Base-by-base conservation (phyloP, 30 jellyfish, hydroid and myxozoan species). In the Haliclystus octoradiatus region DNA sequence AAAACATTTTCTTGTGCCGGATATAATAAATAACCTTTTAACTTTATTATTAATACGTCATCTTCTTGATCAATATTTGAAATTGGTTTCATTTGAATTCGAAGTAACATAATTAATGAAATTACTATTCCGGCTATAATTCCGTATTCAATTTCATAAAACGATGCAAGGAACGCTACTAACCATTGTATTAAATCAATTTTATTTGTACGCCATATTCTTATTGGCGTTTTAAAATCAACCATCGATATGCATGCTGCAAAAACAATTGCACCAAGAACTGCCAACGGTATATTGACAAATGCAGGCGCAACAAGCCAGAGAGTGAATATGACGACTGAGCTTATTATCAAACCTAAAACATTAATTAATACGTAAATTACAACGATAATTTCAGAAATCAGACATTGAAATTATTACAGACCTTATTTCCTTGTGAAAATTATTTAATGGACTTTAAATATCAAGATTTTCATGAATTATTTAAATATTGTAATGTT, bases 1-100 rank as follows among this genome's bases (percentile, higher is more conserved):
- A 74, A 77, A 12, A 78, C 73, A 35, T 91, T 31, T 50, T 77
- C 96, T 52, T 77, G 50, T 35, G 87, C 96, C 57, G 96, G 93
- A 60, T 57, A 85, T 78, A 87, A 70, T 13, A 85, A 67, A 75
- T 78, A 79, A 3, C 84, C 80, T 24, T 67, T 63, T 52, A 71
- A 31, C 12, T 46, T 27, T 33, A 77, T 52, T 3, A 69, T 57
- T 57, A 77, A 26, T 47, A 31, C 25, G 27, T 46, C 69, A 19
- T 46, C 47, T 28, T 77, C 88, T 9, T 27, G 69, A 50, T 61
- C 66, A 4, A 62, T 0, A 14, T 15, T 40, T 5, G 9, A 40
- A 40, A 40, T 5, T 19, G 57, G 57, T 9, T 40, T 9, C 57
- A 40, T 40, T 40, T 40, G 57, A 40, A 9, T 9, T 40, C 57